These are phyloP conservation scores for Pararge aegeria DNA, from an alignment of 1,140 invertebrate genomes.

Conservation along the genomic window DNA sequence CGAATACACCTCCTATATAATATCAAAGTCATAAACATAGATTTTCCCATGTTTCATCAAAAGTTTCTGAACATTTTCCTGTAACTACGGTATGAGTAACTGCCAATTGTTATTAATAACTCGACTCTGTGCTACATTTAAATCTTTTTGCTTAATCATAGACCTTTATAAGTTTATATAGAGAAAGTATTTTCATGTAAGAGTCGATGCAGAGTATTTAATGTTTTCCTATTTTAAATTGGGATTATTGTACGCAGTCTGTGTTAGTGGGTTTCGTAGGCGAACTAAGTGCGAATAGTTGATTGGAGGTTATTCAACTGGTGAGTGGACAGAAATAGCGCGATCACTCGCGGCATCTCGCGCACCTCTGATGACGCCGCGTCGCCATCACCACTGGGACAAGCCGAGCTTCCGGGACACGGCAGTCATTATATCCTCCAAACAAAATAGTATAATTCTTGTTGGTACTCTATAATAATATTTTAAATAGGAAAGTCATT, in stretches of 20 bases:
- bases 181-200: background rate
- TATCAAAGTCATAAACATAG: too few species aligned
- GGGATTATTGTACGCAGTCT: slow-evolving; percentile 31
- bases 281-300: slow-evolving; percentile 72
- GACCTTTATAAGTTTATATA: too few species aligned
- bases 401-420: slow-evolving; percentile 42
- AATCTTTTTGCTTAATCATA: too few species aligned
- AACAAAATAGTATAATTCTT: too few species aligned
- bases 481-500: too few species aligned
- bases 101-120: too few species aligned
- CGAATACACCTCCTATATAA: too few species aligned
- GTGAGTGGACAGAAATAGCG: slow-evolving; percentile 69
- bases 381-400: slow-evolving; percentile 33
- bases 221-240: slow-evolving; percentile 2
- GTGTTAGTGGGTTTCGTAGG: slow-evolving; percentile 51
- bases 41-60: too few species aligned
- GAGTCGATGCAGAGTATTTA: background rate
- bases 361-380: slow-evolving; percentile 48
- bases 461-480: too few species aligned
- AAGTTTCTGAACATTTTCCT: too few species aligned
- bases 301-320: slow-evolving; percentile 78
- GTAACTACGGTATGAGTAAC: too few species aligned
- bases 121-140: too few species aligned
- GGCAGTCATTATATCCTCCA: slow-evolving; percentile 21
- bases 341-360: slow-evolving; percentile 58